These are phyloP conservation scores for Lasius platythorax DNA, from an alignment of 2,888 invertebrate genomes.

Conservation along the genomic window DNA sequence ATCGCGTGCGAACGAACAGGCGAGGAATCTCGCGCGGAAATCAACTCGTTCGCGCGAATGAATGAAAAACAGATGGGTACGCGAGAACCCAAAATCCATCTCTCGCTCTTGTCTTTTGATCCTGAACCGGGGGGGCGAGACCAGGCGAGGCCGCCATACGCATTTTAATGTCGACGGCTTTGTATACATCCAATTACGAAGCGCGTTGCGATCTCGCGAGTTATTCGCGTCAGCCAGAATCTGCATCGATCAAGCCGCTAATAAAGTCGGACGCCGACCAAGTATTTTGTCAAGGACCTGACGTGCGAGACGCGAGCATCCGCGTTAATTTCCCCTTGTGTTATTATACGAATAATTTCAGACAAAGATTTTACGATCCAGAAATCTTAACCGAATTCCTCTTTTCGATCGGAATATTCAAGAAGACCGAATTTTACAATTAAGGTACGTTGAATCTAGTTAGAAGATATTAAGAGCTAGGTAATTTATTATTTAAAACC, in stretches of 20 bases:
- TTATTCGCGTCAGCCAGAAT: conserved; percentile 46
- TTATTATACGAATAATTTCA: background rate
- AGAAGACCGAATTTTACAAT: background rate
- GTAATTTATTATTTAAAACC: conserved; percentile 14
- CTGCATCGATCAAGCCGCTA: conserved; percentile 53
- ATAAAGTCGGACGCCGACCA: conserved; percentile 36
- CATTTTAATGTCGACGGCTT: conserved; percentile 42
- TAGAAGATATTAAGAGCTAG: background rate
- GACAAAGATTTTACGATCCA: background rate
- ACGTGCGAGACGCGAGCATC: background rate
- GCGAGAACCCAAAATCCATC: conserved; percentile 60
- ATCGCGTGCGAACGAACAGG: conserved; percentile 71
- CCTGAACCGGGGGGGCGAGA: conserved; percentile 9
- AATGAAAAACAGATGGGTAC: conserved; percentile 74
- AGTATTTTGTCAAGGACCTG: conserved; percentile 39
- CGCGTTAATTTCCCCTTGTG: background rate
- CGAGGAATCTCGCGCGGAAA: conserved; percentile 60
- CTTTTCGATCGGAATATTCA: background rate
- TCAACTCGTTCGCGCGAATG: conserved; percentile 60
- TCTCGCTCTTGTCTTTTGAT: conserved; percentile 69
- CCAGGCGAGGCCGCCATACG: background rate
- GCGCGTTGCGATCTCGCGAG: conserved; percentile 32
- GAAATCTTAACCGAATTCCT: background rate
- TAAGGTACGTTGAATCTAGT: background rate
- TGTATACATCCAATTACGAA: conserved; percentile 42